A percentile compares a stretch with the other conserved stretches of the same genome.
Evolutionary conservation across 1,140 invertebrate species (phyloP).

Genomic region (Paraescarpia echinospica): DNA sequence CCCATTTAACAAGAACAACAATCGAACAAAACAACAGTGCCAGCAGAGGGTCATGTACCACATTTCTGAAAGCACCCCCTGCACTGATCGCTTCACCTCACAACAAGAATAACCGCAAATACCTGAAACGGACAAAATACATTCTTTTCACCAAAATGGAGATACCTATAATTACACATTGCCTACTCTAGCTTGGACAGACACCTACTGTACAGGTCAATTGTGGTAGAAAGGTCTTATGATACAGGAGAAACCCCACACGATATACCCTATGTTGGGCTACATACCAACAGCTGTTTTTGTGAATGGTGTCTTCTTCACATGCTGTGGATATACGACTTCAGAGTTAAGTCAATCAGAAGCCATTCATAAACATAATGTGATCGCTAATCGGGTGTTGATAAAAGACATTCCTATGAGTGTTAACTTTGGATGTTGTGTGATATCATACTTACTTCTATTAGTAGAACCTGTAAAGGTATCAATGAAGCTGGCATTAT

Average conservation of each 20-base stretch:
- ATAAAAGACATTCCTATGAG: no score
- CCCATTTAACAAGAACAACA: neutral
- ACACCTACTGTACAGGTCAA: neutral
- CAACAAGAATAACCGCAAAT: neutral
- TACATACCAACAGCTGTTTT: neutral
- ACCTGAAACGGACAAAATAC: neutral
- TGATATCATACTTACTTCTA: neutral
- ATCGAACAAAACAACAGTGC: neutral
- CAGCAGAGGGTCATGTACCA: neutral
- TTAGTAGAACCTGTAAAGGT: neutral
- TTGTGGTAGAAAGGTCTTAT: neutral
- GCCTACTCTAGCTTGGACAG: neutral
- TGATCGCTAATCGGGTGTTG: no score
- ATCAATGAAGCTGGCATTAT: neutral
- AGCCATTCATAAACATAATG: neutral
- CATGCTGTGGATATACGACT: neutral
- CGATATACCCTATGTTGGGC: neutral
- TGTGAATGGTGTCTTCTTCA: neutral
- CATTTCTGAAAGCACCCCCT: neutral
- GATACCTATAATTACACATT: neutral
- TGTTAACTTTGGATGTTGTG: neutral
- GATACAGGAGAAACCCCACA: neutral
- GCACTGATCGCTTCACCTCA: neutral
- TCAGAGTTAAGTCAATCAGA: neutral
- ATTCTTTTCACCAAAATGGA: neutral